Conservation (phyloP, 1,140 invertebrate species). For the Potamilus streckersoni region DNA sequence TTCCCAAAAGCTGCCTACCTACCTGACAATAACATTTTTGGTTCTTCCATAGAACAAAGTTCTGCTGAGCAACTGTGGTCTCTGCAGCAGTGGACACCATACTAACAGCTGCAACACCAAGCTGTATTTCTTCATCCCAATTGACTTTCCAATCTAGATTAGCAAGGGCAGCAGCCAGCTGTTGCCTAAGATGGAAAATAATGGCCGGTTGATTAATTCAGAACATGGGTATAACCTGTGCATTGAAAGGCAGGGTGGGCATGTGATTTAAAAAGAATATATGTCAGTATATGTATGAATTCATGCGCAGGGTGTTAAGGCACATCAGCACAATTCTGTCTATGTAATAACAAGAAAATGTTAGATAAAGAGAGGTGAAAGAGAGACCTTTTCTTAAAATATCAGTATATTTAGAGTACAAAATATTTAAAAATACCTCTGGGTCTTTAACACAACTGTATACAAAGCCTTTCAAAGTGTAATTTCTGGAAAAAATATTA, state of each 20-base stretch:
- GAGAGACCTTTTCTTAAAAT: neutral
- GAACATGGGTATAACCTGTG: neutral
- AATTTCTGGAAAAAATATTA: no score
- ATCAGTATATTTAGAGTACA: no score
- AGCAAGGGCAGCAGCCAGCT: constrained; percentile 19
- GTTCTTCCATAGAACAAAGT: constrained; percentile 39
- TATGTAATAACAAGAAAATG: neutral
- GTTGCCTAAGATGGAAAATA: constrained; percentile 12
- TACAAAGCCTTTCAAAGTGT: no score
- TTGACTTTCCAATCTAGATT: constrained; percentile 40
- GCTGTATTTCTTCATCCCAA: constrained; percentile 35
- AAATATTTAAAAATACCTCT: no score
- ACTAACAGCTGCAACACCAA: constrained; percentile 31
- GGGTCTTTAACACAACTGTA: no score
- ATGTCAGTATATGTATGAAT: no score
- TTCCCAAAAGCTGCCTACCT: neutral
- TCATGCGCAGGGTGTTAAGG: no score
- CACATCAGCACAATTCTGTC: no score
- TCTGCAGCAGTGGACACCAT: constrained; percentile 35
- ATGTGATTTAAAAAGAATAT: neutral
- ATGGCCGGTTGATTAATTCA: neutral
- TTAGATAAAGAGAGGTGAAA: neutral
- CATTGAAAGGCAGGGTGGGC: neutral
- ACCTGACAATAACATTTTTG: constrained; percentile 40
- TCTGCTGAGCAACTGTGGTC: constrained; percentile 14